Base-by-base conservation (phyloP, 2,797 vertebrate species). In the Oreonectes daqikongensis region DNA sequence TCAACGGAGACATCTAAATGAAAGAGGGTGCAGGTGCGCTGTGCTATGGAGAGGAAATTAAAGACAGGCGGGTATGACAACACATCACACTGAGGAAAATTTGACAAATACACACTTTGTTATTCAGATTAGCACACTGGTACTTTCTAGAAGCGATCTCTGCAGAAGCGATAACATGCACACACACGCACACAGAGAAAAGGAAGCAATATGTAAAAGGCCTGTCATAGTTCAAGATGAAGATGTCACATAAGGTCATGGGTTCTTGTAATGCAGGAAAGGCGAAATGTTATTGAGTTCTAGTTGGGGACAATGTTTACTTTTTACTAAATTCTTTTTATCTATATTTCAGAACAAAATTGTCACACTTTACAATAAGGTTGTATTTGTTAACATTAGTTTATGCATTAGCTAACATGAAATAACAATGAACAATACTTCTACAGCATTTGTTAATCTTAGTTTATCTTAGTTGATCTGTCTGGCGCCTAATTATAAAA, bases 1-100 rank as follows among this genome's bases (percentile, higher is more conserved):
- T 71, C 74, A 82, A 81, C 75, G 75, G 55, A 69, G 75, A 65
- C 76, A 20, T 73, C 66, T 65, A 57, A 78, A 80, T 68, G 71
- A 75, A 75, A 61, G 68, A 75, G 68, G 55, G 73, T 46, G 55
- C 76, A 79, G 79, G 76, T 81, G 79, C 44, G 55, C 38, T 12
- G 32, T 74, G 73, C 42, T 73, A 60, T 14, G 40, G 71, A 65
- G 61, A 83, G 81, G 79, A 80, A 78, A 73, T 67, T 69, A 77
- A 46, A 77, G 50, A 69, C 40, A 52, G 69, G 64, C n/a, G 8
- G 52, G 44, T 8, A 71, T 72, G 78, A 80, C 69, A 77, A 60
- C 48, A 67, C 72, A 81, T 68, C 59, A 67, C 57, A 63, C 67
- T 70, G 48, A 79, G 12, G 28, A 52, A 70, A 46, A 22, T 40